Evolutionary conservation across 2,888 invertebrate genomes (phyloP), one percentile per base, ranked within the genome.

Genomic region (Maniola hyperantus): DNA sequence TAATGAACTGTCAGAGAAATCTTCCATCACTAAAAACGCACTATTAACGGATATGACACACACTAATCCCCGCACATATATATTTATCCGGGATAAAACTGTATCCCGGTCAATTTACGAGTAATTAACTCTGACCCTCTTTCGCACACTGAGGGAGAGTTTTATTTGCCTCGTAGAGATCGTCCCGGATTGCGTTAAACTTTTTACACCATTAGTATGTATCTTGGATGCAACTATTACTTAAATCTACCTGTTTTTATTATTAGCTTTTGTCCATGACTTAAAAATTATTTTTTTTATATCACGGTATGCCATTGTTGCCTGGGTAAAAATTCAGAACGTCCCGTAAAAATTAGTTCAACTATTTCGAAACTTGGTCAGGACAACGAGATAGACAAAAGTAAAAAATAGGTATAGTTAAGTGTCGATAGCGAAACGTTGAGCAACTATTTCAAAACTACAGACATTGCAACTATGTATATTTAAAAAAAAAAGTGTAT

Each of bases 71-170:
- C 74, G 69, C 77, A 77, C 80, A 82, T 81, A 82, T 81, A 83
- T 82, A 83, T 88, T 84, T 83, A 85, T 83, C 80, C 78, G 71
- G 83, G 85, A 87, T 88, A 88, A 87, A 84, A 87, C 85, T 83
- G 82, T 82, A 85, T 83, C 84, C 87, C 83, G 85, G 88, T 89
- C 91, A 89, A 91, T 92, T 91, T 89, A 91, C 90, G 91, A 88
- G 91, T 91, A 92, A 92, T 92, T 92, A 91, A 91, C 88, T 78
- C 85, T 85, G 88, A 89, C 91, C 92, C 91, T 92, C 91, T 89
- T 88, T 86, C 84, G 76, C 83, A 79, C 75, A 74, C 72, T 73
- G 77, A 80, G 87, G 89, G 90, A 84, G 85, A 87, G 81, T 91
- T 91, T 91, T 91, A 91, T 91, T 90, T 83, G 83, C 79, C 78